Percentiles rank a stretch among this genome's conserved stretches.
Conservation (phyloP, 1,140 invertebrate species). For the Zaprionus camerounensis region DNA sequence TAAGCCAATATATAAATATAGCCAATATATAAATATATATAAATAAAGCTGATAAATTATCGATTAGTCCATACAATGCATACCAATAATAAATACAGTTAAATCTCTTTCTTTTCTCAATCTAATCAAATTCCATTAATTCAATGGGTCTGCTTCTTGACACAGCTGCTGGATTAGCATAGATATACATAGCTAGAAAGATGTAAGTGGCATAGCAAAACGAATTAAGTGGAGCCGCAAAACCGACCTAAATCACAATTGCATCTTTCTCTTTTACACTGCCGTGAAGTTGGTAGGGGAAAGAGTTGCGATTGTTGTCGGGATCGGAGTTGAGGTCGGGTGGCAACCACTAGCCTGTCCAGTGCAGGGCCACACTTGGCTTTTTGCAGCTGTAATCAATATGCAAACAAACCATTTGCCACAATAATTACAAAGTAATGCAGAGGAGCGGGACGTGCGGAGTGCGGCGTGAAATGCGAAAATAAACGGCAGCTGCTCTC, state of each 20-base stretch:
- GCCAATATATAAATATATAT: too few relatives aligned
- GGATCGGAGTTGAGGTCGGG: not conserved
- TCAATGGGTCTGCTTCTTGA: conserved; percentile 10
- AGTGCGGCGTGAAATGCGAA: conserved; percentile 66
- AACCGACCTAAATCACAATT: conserved; percentile 23
- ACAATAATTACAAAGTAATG: conserved; percentile 82
- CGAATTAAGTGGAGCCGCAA: conserved; percentile 15
- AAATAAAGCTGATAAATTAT: too few relatives aligned
- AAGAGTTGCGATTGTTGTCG: not conserved
- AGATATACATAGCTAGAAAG: not conserved
- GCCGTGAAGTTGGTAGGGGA: conserved; percentile 2
- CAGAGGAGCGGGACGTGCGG: conserved; percentile 42
- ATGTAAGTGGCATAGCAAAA: not conserved
- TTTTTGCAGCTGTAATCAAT: conserved; percentile 81
- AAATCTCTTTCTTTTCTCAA: not conserved
- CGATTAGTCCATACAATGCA: too few relatives aligned
- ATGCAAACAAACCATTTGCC: conserved; percentile 81
- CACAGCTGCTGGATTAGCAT: conserved; percentile 22
- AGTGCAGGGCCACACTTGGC: conserved; percentile 39
- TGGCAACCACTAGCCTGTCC: not conserved
- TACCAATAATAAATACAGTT: not conserved
- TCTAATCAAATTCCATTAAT: not conserved
- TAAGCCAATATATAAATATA: too few relatives aligned
- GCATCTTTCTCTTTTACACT: conserved; percentile 17
- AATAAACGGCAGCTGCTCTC: conserved; percentile 75